phyloP scores from a whole-genome alignment of 2,888 invertebrate genomes.

The Sussaba pulchella region DNA sequence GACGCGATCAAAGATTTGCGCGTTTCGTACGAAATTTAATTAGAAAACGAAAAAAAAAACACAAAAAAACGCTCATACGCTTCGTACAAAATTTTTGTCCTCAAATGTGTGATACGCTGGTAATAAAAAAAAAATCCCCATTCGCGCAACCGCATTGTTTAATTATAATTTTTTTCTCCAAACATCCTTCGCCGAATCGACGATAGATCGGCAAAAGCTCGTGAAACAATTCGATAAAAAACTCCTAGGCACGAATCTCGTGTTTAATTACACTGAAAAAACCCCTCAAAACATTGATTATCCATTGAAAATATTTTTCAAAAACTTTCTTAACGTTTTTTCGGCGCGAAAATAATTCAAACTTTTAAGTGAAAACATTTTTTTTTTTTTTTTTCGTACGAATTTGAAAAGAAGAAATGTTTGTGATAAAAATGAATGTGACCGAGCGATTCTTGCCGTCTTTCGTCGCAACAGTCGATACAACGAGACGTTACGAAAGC shows the following conservation, averaged over 20 bases:
- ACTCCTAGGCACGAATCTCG: too few relatives aligned
- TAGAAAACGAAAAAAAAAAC: not conserved
- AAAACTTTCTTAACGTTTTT: too few relatives aligned
- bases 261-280: not conserved
- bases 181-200: too few relatives aligned
- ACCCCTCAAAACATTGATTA: not conserved
- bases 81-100: not conserved
- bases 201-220: too few relatives aligned
- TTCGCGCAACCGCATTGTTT: not conserved
- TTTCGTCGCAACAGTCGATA: too few relatives aligned
- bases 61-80: not conserved
- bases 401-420: not conserved
- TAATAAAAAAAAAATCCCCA: not conserved
- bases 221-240: too few relatives aligned
- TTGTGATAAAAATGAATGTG: not conserved
- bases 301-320: not conserved
- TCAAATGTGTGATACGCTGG: conserved; percentile 17
- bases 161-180: too few relatives aligned
- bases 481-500: too few relatives aligned
- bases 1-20: conserved; percentile 80
- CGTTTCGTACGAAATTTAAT: conserved; percentile 82
- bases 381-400: too few relatives aligned
- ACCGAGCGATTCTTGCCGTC: not conserved
- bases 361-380: too few relatives aligned
- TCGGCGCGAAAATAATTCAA: too few relatives aligned